Percentiles rank a stretch among this genome's conserved stretches.
Conservation (phyloP, 2,888 invertebrate species). For the Cistogaster globosa region DNA sequence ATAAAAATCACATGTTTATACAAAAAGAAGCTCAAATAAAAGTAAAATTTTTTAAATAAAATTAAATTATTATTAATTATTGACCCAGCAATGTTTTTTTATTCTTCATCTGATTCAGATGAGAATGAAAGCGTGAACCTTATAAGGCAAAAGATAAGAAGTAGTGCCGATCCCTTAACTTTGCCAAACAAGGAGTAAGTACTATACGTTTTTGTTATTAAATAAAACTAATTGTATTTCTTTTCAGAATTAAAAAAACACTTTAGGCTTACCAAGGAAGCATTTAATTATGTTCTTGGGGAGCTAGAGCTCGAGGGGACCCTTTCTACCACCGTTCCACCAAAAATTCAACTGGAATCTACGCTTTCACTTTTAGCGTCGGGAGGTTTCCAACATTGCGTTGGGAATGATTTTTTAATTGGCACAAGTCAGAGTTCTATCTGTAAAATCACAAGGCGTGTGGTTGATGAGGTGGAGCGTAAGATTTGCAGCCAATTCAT, state of each 20-base stretch:
- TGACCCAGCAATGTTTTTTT: not conserved
- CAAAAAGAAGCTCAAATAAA: not conserved
- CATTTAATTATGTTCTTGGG: not conserved
- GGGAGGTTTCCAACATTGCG: conserved; percentile 11
- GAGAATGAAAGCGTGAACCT: not conserved
- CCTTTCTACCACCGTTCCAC: conserved; percentile 6
- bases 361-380: conserved; percentile 6
- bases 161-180: not conserved
- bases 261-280: not conserved
- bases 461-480: conserved; percentile 2
- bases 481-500: conserved; percentile 6
- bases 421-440: conserved; percentile 2
- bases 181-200: too few species aligned
- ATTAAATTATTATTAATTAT: not conserved
- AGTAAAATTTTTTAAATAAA: not conserved
- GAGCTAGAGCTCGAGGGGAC: not conserved
- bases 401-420: conserved; percentile 28
- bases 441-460: not conserved
- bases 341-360: conserved; percentile 1
- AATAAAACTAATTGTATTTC: too few species aligned
- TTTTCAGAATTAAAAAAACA: conserved; percentile 6
- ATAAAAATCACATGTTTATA: not conserved
- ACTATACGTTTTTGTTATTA: too few species aligned
- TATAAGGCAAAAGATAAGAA: not conserved
- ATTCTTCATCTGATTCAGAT: not conserved